Percentiles rank a stretch among this genome's conserved stretches.
Conservation (phyloP, 2,797 vertebrate genomes). For the Silurus aristotelis region DNA sequence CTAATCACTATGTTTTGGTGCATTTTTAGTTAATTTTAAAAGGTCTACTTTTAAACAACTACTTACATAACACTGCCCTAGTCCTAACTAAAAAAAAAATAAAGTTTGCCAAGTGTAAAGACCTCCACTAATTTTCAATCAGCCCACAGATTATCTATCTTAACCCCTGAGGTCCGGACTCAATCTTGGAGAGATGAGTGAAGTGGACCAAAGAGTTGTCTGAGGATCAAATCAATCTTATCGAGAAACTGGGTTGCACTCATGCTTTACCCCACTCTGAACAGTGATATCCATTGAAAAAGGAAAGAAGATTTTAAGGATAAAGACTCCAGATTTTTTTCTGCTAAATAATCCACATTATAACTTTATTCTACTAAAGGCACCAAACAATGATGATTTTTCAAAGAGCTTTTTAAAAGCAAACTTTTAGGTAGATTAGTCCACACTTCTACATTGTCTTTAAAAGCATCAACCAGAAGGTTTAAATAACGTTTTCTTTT, state of each 20-base stretch:
- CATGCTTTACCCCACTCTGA: slow-evolving; percentile 48
- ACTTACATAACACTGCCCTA: background rate
- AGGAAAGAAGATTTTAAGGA: slow-evolving; percentile 11
- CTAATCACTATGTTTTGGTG: background rate
- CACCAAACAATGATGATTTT: background rate
- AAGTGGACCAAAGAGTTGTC: slow-evolving; percentile 76
- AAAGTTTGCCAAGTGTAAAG: slow-evolving; percentile 59
- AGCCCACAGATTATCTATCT: slow-evolving; percentile 73
- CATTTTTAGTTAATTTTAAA: background rate
- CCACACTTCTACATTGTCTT: background rate
- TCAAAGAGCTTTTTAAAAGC: slow-evolving; percentile 1
- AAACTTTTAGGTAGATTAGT: background rate
- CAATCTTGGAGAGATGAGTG: slow-evolving; percentile 70
- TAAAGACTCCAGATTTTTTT: background rate
- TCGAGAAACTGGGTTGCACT: slow-evolving; percentile 64
- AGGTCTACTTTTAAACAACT: background rate
- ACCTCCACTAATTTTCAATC: slow-evolving; percentile 77
- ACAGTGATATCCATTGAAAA: slow-evolving; percentile 46
- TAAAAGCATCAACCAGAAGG: background rate
- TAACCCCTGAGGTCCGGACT: slow-evolving; percentile 72
- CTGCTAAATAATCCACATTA: background rate
- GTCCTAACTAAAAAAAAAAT: background rate
- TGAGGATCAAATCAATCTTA: slow-evolving; percentile 73
- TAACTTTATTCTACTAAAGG: slow-evolving; percentile 20
- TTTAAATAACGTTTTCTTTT: background rate